Conservation (phyloP, 2,888 invertebrate genomes). For the Drosophila phalerata region DNA sequence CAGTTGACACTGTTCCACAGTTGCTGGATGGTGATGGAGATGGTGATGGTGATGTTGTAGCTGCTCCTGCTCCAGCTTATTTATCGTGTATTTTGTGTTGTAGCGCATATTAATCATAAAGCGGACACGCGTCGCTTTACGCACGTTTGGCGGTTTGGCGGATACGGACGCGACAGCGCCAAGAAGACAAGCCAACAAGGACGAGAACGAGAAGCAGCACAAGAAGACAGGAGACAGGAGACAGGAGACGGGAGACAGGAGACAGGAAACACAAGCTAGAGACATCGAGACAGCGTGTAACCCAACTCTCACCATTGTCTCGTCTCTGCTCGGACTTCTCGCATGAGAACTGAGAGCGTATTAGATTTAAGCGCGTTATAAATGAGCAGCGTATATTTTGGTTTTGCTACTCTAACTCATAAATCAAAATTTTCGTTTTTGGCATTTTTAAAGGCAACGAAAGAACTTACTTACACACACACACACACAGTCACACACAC, state of each 20-base stretch:
- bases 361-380: constrained; percentile 81
- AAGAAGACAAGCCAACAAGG: constrained; percentile 62
- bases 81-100: constrained; percentile 78
- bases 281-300: constrained; percentile 50
- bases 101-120: constrained; percentile 81
- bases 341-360: constrained; percentile 72
- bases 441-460: constrained; percentile 70
- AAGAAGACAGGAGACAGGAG: constrained; percentile 3
- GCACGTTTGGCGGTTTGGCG: constrained; percentile 76
- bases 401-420: constrained; percentile 67
- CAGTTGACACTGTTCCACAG: constrained; percentile 20
- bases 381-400: constrained; percentile 77
- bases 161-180: constrained; percentile 63
- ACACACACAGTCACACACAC: constrained; percentile 21
- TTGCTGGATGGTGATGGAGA: not conserved
- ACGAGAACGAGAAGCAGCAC: constrained; percentile 9
- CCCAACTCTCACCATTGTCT: constrained; percentile 42
- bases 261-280: constrained; percentile 13
- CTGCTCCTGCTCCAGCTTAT: constrained; percentile 37
- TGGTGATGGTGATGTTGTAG: constrained; percentile 1
- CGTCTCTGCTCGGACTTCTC: constrained; percentile 35
- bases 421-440: constrained; percentile 79
- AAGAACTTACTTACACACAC: constrained; percentile 47
- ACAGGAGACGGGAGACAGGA: constrained; percentile 5
- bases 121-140: constrained; percentile 82